Base-by-base conservation (phyloP, 2,113 vertebrate genomes). In the Hassar affinis region DNA sequence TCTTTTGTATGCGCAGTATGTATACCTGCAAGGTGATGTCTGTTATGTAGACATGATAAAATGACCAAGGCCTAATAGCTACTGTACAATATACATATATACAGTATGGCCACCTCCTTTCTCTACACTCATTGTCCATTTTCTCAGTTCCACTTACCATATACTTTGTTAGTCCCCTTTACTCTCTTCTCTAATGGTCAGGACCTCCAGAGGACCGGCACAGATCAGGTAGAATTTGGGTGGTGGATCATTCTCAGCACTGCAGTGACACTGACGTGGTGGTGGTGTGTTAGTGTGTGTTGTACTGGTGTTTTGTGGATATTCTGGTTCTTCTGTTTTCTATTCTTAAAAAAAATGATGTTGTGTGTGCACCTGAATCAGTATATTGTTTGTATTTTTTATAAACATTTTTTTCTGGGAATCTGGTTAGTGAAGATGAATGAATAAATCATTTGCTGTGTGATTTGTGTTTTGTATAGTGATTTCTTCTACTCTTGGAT, bases 401-500 rank as follows among this genome's bases (percentile, higher is more conserved):
- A 25, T 45, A 25, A 61, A 47, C 22, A n/a, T n/a, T n/a, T 27
- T 25, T 61, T 45, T 57, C 25, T 57, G 22, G 42, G 35, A 6
- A 22, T 59, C 22, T 59, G 7, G 11, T n/a, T 61, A 30, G 6
- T 61, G 4, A 49, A 20, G 38, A 75, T 30, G 15, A 59, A 25
- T n/a, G 27, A 79, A 20, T 85, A 4, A 79, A 22, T 57, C 6
- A 10, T 80, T 4, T 30, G 71, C 10, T 59, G 3, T 51, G 7
- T 80, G 64, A 30, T 0, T 78, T 71, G 87, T 62, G 61, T 68
- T 86, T 92, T 81, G 1, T 69, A 30, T 27, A 87, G 86, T 81
- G 72, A 61, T 81, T 6, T 91, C 78, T 20, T 86, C 91, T 79
- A 90, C 87, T 66, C 64, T 85, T 0, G 86, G 90, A 77, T 80